These are phyloP conservation scores for Myoxocephalus aenaeus DNA, from an alignment of 2,797 vertebrate species.

Conservation along the genomic window DNA sequence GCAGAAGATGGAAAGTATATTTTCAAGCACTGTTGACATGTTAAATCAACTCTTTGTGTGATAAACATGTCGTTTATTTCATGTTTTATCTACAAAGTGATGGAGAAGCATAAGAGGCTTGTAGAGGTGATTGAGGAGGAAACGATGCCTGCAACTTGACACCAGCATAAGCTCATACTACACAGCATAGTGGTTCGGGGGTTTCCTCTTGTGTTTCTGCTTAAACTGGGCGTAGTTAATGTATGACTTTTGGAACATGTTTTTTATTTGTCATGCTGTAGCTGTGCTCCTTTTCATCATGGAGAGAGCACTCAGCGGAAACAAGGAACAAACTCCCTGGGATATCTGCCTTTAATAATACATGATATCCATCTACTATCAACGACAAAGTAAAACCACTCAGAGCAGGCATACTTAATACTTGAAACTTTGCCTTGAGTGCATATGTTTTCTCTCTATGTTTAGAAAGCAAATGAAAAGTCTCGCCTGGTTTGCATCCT, in stretches of 20 bases:
- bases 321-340: conserved; percentile 54
- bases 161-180: background rate
- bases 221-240: conserved; percentile 7
- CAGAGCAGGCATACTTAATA: conserved; percentile 49
- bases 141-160: background rate
- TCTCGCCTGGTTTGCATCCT: conserved; percentile 9
- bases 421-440: conserved; percentile 54
- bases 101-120: background rate
- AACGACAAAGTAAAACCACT: conserved; percentile 64
- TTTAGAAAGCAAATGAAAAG: conserved; percentile 58
- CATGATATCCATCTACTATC: conserved; percentile 72
- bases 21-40: background rate
- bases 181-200: background rate
- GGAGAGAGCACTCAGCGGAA: conserved; percentile 64
- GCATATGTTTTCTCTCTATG: conserved; percentile 53
- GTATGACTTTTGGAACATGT: conserved; percentile 10
- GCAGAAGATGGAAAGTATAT: background rate
- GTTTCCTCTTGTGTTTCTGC: conserved; percentile 10
- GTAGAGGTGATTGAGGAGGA: background rate
- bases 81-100: too few relatives aligned
- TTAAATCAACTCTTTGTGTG: background rate
- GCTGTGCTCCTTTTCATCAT: conserved; percentile 14
- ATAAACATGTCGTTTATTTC: background rate
- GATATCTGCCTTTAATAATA: conserved; percentile 73
- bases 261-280: conserved; percentile 38